Percentiles rank a stretch among this genome's conserved stretches.
phyloP scores from a whole-genome alignment of 2,113 vertebrate species.

The Machaerirhynchus nigripectus region DNA sequence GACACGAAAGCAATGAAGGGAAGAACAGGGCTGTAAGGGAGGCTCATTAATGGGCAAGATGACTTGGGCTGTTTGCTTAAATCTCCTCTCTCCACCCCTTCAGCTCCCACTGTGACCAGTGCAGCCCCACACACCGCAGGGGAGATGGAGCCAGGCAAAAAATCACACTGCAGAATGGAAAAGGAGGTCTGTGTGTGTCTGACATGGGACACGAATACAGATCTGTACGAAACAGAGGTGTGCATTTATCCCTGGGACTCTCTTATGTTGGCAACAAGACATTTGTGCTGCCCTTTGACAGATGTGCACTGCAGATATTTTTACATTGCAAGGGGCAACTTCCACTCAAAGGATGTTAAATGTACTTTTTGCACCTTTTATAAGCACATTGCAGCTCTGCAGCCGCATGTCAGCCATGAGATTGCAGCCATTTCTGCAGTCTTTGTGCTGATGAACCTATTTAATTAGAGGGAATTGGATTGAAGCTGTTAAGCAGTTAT shows the following conservation, averaged over 20 bases:
- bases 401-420: constrained; percentile 51
- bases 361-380: neutral
- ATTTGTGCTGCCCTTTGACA: neutral
- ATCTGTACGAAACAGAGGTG: neutral
- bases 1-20: constrained; percentile 21
- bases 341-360: neutral
- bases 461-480: constrained; percentile 67
- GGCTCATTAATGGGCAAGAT: constrained; percentile 5
- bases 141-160: neutral
- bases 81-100: neutral
- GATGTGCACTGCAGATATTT: neutral
- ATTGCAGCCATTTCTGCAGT: constrained; percentile 39
- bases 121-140: neutral
- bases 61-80: neutral
- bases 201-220: neutral
- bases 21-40: neutral
- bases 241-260: neutral
- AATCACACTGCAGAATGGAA: neutral
- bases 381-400: neutral
- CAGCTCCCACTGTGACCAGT: neutral
- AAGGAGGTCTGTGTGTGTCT: neutral
- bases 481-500: constrained; percentile 57
- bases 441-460: constrained; percentile 39
- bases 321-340: neutral
- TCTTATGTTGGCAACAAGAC: neutral